Evolutionary conservation across 2,888 invertebrate genomes (phyloP).

Genomic region (Sussaba pulchella): DNA sequence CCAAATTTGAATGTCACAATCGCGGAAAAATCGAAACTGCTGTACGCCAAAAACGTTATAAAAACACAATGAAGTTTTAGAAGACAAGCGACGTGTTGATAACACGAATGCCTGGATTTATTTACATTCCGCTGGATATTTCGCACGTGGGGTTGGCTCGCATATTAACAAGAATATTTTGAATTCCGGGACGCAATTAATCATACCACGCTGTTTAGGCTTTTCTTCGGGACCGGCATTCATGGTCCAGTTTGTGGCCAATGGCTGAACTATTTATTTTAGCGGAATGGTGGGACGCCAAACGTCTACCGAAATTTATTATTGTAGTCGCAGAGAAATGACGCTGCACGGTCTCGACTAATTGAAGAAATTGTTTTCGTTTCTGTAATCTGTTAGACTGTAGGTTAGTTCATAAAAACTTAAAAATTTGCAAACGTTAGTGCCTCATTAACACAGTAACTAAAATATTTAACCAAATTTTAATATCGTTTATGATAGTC

Average conservation of each 20-base stretch:
- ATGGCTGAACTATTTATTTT: not conserved
- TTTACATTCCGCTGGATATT: constrained; percentile 1
- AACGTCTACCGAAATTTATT: not conserved
- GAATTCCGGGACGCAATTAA: constrained; percentile 18
- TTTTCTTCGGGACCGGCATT: not conserved
- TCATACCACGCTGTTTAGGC: not conserved
- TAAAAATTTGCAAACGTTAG: no score
- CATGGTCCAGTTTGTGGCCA: not conserved
- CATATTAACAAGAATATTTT: constrained; percentile 22
- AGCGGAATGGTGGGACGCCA: not conserved
- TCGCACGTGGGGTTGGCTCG: not conserved
- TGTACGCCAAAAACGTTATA: no score
- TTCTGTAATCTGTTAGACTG: no score
- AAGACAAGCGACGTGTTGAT: not conserved
- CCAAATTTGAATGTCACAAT: no score
- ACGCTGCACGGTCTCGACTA: not conserved
- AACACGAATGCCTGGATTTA: no score
- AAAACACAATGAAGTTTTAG: no score
- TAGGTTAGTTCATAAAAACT: no score
- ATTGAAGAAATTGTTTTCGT: not conserved
- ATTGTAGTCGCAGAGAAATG: not conserved
- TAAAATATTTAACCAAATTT: no score
- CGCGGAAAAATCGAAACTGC: no score
- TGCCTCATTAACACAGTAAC: no score
- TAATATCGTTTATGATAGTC: no score